Evolutionary conservation across 2,888 invertebrate genomes (phyloP).

Genomic region (Perizoma affinitatum): DNA sequence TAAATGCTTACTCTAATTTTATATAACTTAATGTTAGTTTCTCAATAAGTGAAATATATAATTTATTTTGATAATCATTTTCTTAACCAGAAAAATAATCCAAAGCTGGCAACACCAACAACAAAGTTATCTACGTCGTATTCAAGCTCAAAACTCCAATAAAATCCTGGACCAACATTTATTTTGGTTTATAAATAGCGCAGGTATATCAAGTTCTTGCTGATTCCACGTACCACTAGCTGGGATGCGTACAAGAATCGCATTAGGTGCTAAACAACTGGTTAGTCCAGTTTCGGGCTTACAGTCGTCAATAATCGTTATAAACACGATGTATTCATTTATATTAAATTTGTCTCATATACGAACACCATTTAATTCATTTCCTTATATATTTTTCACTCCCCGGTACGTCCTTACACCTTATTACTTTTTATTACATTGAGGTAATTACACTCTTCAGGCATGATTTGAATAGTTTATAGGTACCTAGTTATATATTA

Average conservation of each 20-base stretch:
- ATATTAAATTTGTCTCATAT: no score
- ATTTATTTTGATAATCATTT: no score
- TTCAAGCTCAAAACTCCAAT: constrained; percentile 11
- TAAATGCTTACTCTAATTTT: no score
- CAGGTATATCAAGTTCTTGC: constrained; percentile 39
- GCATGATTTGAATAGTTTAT: no score
- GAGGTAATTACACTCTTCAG: no score
- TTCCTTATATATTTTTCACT: background rate
- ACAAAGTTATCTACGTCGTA: constrained; percentile 16
- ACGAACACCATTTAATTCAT: no score
- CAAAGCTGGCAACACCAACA: constrained; percentile 23
- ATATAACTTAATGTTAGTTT: no score
- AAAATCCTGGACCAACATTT: constrained; percentile 39
- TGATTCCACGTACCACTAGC: constrained; percentile 32
- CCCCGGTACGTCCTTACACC: no score
- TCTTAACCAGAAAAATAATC: background rate
- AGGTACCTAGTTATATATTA: no score
- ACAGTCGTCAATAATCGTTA: constrained; percentile 6
- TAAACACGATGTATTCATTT: background rate
- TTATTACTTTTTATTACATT: no score
- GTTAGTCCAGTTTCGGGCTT: constrained; percentile 49
- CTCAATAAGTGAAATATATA: no score
- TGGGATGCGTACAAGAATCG: constrained; percentile 36
- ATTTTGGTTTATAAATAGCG: constrained; percentile 60
- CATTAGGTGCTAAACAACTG: constrained; percentile 48